These are phyloP conservation scores for Upupa epops DNA, from an alignment of 2,113 vertebrate species.

Conservation along the genomic window DNA sequence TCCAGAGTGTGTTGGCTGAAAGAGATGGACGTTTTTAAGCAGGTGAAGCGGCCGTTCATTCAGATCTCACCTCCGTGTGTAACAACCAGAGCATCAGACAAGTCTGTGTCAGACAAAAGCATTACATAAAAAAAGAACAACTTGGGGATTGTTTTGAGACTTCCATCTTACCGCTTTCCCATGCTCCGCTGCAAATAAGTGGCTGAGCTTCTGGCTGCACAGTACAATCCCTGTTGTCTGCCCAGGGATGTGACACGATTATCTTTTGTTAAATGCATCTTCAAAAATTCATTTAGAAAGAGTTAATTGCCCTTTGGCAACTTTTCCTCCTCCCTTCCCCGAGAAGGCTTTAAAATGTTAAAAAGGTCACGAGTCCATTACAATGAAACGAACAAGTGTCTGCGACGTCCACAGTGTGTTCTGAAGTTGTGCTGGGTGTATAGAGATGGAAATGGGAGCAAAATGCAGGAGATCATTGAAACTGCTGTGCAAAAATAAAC, in stretches of 20 bases:
- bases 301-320: slow-evolving; percentile 51
- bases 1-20: neutral
- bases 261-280: slow-evolving; percentile 46
- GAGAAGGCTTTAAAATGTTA: slow-evolving; percentile 35
- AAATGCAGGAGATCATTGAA: neutral
- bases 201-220: slow-evolving; percentile 32
- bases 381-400: slow-evolving; percentile 30
- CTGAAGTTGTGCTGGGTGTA: slow-evolving; percentile 35
- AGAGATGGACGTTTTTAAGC: neutral
- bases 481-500: too few relatives aligned
- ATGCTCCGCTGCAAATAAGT: slow-evolving; percentile 40
- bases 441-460: slow-evolving; percentile 54
- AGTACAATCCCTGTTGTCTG: slow-evolving; percentile 49
- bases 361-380: slow-evolving; percentile 13
- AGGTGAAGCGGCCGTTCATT: neutral
- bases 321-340: slow-evolving; percentile 52
- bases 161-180: slow-evolving; percentile 11
- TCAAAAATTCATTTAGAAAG: slow-evolving; percentile 60
- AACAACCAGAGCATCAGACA: neutral
- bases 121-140: neutral
- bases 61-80: neutral
- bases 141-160: neutral
- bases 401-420: slow-evolving; percentile 19
- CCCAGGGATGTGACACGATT: slow-evolving; percentile 1
- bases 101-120: slow-evolving; percentile 10